Percentiles rank a stretch among this genome's conserved stretches.
Evolutionary conservation across 2,113 vertebrate species (phyloP).

Genomic region (Halichoeres trimaculatus): DNA sequence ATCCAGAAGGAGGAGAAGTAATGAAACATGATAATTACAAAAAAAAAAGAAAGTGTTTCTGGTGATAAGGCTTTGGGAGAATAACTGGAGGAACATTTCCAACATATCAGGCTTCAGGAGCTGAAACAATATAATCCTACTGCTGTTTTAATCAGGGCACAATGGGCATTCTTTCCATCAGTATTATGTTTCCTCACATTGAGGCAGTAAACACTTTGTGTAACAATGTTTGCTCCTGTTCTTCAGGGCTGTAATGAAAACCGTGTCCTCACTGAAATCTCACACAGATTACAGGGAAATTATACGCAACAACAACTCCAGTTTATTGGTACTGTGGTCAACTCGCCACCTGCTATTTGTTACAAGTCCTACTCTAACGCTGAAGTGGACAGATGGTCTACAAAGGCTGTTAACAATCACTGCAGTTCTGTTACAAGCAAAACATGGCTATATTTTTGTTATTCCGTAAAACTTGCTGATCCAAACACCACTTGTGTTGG

Average conservation of each 20-base stretch:
- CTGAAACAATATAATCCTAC: neutral
- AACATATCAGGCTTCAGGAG: neutral
- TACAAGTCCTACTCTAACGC: neutral
- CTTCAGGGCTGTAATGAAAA: conserved; percentile 13
- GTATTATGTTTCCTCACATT: conserved; percentile 22
- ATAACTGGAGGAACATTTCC: neutral
- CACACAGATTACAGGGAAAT: neutral
- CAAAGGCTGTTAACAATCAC: conserved; percentile 7
- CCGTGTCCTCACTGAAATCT: neutral
- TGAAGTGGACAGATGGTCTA: conserved; percentile 26
- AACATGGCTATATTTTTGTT: neutral
- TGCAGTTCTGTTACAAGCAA: conserved; percentile 5
- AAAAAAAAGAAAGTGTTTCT: neutral
- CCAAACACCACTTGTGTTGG: conserved; percentile 7
- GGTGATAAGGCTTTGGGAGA: neutral
- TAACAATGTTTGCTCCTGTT: conserved; percentile 6
- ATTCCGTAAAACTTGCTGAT: conserved; percentile 9
- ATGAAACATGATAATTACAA: neutral
- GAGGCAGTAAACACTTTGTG: conserved; percentile 9
- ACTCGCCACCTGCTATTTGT: conserved; percentile 28
- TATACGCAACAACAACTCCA: conserved; percentile 9
- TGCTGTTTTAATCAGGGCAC: conserved; percentile 11
- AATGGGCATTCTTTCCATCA: conserved; percentile 8
- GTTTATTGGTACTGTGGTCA: conserved; percentile 15
- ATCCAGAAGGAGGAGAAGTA: neutral